Percentiles rank a stretch among this genome's conserved stretches.
Evolutionary conservation across 2,888 invertebrate genomes (phyloP).

Genomic region (Lepidocyrtoides sp.): DNA sequence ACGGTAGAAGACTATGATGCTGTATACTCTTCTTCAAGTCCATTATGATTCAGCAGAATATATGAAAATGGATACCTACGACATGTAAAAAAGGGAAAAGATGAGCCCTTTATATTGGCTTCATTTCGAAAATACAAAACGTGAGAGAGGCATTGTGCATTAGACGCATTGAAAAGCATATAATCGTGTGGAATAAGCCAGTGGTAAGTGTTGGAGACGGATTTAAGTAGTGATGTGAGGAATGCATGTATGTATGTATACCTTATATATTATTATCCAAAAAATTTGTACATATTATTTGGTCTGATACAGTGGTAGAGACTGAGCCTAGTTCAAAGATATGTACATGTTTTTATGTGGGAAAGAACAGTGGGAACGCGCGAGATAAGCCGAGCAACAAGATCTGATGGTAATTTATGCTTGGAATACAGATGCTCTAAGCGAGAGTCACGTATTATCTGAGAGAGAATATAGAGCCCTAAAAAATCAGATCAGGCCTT

Average conservation of each 20-base stretch:
- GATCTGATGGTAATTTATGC: constrained; percentile 77
- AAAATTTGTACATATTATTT: neutral
- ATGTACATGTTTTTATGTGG: constrained; percentile 5
- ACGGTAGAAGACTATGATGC: neutral
- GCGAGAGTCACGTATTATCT: constrained; percentile 73
- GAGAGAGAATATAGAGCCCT: constrained; percentile 69
- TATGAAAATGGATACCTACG: neutral
- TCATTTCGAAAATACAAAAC: constrained; percentile 42
- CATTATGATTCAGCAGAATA: neutral
- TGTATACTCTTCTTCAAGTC: neutral
- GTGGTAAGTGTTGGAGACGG: constrained; percentile 33
- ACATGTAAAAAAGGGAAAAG: constrained; percentile 18
- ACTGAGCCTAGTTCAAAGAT: neutral
- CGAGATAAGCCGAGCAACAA: constrained; percentile 73
- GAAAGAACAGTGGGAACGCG: constrained; percentile 40
- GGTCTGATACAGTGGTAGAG: neutral
- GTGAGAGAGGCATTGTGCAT: constrained; percentile 52
- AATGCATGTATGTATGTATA: constrained; percentile 43
- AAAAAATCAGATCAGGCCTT: constrained; percentile 77
- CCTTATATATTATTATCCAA: neutral
- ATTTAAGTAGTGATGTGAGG: neutral
- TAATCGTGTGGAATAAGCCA: neutral
- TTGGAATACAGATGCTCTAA: constrained; percentile 72
- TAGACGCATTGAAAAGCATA: constrained; percentile 41
- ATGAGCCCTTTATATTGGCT: constrained; percentile 39